Evolutionary conservation across 2,888 invertebrate genomes (phyloP), one percentile per base, ranked within the genome.

Genomic region (Diplolepis rosae): DNA sequence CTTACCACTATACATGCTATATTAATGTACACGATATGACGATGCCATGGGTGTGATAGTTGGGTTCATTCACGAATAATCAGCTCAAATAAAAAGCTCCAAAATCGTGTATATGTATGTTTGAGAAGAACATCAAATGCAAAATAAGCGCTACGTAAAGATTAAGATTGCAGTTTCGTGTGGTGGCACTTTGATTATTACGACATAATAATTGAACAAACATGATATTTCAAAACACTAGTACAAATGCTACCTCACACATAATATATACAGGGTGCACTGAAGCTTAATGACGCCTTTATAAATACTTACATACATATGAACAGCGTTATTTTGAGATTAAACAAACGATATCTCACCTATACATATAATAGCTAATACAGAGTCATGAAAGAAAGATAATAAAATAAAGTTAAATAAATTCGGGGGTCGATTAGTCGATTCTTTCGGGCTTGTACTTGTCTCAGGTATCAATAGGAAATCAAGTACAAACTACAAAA

Each of bases 401-500:
- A 48, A 54, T 65, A 65, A 68, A 66, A 7, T 54, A 61, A n/a
- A n/a, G n/a, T n/a, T 51, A 65, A 65, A 15, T 39, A 27, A 42
- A 65, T 74, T 69, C 28, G 39, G n/a, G 48, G 66, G 42, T 42
- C 35, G 35, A 54, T 6, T 39, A 32, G 30, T 50, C 13, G 42
- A 51, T 48, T 50, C 66, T 30, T 52, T 48, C 56, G 67, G 67
- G 66, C n/a, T n/a, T 68, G 72, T 66, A 54, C 72, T 75, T 71
- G 76, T 86, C 88, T 88, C 88, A 88, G 88, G 87, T 85, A 87
- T 85, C 81, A 76, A 85, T 83, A n/a, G 86, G 81, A 85, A 88
- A 84, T 80, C 87, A 87, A 88, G 88, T 88, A 88, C 88, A 88
- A 88, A 88, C 84, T 88, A 88, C 87, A 87, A 84, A 84, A 82